Base-by-base conservation (phyloP, 2,888 invertebrate species). In the Cosmia pyralina region DNA sequence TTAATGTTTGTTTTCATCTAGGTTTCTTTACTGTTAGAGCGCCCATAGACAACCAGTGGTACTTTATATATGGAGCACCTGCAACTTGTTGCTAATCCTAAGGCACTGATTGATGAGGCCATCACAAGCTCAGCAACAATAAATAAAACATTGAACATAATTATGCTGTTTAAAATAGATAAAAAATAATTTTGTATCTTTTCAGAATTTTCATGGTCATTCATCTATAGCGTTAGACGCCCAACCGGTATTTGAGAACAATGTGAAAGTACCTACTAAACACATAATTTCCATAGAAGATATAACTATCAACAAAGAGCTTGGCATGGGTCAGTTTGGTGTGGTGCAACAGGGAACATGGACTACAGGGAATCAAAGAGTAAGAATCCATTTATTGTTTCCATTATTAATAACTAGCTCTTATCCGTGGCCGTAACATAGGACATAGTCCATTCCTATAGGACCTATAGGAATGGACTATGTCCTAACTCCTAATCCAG, bases 291-390 rank as follows among this genome's bases (percentile, higher is more conserved):
- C 98, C 3, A 98, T 98, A 50, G 99, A 99, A 89, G 98, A 98
- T 84, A 99, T 99, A 88, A 98, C 98, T 75, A 98, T 99, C 64
- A 99, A 99, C 92, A 99, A 99, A 92, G 99, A 99, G 91, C 96
- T 99, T 72, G 99, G 99, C 46, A 98, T 98, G 88, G 99, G 99
- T 19, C 99, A 99, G 93, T 99, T 99, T 96, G 99, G 99, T 7
- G 98, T 99, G 19, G 99, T 99, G 0, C 99, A 99, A 92, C 99
- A 99, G 94, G 99, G 99, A 5, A 98, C 99, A 13, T 99, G 99
- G 99, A 98, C 98, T 65, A 98, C 99, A 90, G 98, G 98, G 85
- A 98, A 98, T 74, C 98, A 99, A 94, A 97, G 99, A 95, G 98
- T 98, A 93, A 94, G 96, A n/a, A 90, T 17, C 2, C 19, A n/a